A percentile compares a stretch with the other conserved stretches of the same genome.
Conservation (phyloP, 2,888 invertebrate genomes). For the Folsomia candida region DNA sequence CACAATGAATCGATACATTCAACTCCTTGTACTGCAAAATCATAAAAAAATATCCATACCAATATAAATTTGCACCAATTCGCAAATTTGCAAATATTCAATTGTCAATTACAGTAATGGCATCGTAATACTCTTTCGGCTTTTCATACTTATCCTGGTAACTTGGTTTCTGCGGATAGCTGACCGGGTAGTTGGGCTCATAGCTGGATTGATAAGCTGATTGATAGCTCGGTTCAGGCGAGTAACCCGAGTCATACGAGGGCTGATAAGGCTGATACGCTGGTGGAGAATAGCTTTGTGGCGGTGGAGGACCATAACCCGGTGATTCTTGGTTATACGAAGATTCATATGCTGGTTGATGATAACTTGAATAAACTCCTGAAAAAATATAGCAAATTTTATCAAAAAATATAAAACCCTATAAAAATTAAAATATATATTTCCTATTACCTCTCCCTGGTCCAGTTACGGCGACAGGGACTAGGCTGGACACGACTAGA, state of each 20-base stretch:
- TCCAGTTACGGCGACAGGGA: conserved; percentile 32
- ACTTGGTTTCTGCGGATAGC: conserved; percentile 15
- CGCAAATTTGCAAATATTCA: too few relatives aligned
- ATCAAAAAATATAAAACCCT: not conserved
- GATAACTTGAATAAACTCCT: conserved; percentile 15
- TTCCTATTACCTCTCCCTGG: too few relatives aligned
- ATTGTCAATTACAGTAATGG: conserved; percentile 40
- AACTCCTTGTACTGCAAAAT: conserved; percentile 37
- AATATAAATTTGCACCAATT: not conserved
- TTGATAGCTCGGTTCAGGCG: not conserved
- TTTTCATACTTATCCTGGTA: conserved; percentile 18
- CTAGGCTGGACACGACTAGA: conserved; percentile 30
- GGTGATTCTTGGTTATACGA: conserved; percentile 2
- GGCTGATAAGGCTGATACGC: conserved; percentile 20
- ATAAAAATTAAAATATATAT: too few relatives aligned
- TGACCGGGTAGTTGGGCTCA: conserved; percentile 11
- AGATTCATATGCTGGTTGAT: conserved; percentile 18
- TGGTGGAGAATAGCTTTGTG: conserved; percentile 18
- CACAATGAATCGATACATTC: conserved; percentile 39
- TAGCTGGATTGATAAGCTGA: conserved; percentile 23
- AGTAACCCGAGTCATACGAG: conserved; percentile 15
- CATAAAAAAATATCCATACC: not conserved
- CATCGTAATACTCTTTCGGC: conserved; percentile 39
- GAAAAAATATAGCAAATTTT: conserved; percentile 7
- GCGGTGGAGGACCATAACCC: conserved; percentile 16